These are phyloP conservation scores for Acanthaster planci DNA, from an alignment of 35 echinoderm and acorn worm genomes.

Conservation along the genomic window DNA sequence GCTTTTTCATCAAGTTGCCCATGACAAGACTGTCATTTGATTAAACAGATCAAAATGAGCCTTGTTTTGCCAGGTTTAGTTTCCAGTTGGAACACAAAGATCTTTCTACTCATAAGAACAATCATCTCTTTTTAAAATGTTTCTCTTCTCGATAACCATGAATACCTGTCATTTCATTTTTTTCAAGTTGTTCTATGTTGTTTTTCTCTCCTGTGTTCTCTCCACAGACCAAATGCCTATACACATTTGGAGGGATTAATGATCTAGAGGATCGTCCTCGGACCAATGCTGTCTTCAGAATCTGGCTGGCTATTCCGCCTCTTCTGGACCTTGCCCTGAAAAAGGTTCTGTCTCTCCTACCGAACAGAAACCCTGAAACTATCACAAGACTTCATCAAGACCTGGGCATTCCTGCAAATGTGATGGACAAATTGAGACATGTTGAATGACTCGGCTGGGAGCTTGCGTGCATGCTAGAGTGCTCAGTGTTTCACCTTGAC, in stretches of 20 bases:
- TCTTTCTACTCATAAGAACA: no score
- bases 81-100: no score
- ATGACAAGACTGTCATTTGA: no score
- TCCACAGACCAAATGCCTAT: slow-evolving; percentile 57
- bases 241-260: slow-evolving; percentile 46
- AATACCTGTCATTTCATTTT: background rate
- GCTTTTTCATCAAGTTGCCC: background rate
- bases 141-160: no score
- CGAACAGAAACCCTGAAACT: background rate
- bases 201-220: background rate
- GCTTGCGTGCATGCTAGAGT: no score
- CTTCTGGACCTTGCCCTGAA: slow-evolving; percentile 44
- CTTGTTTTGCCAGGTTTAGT: no score
- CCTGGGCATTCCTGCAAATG: slow-evolving; percentile 28
- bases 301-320: slow-evolving; percentile 55
- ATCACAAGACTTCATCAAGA: background rate
- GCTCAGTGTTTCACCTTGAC: no score
- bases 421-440: slow-evolving; percentile 47
- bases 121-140: no score
- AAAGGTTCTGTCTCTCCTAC: slow-evolving; percentile 16
- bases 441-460: no score
- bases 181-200: background rate
- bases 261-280: slow-evolving; percentile 25
- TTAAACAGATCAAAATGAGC: no score
- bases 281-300: slow-evolving; percentile 36